These are phyloP conservation scores for Thymallus thymallus DNA, from an alignment of 2,113 vertebrate genomes.

Conservation along the genomic window DNA sequence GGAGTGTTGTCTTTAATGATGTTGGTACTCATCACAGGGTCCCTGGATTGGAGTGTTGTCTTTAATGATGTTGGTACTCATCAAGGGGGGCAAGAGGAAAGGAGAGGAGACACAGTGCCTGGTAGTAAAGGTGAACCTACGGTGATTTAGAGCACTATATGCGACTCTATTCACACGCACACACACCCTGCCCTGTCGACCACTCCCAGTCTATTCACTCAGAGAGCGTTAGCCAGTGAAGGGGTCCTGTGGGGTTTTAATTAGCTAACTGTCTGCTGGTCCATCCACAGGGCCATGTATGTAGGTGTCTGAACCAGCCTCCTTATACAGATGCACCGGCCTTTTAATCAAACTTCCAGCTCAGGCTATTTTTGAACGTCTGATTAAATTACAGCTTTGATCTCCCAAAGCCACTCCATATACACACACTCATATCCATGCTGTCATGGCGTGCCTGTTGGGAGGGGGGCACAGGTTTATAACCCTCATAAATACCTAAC, in stretches of 20 bases:
- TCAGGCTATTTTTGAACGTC: conserved; percentile 40
- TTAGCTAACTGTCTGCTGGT: conserved; percentile 60
- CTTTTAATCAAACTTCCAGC: conserved; percentile 61
- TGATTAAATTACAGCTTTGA: conserved; percentile 60
- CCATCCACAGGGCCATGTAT: conserved; percentile 25
- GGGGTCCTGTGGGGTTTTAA: conserved; percentile 59
- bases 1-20: conserved; percentile 55
- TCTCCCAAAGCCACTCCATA: conserved; percentile 41
- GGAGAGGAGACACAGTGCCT: background rate
- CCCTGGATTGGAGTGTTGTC: conserved; percentile 42
- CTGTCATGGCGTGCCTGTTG: too few relatives aligned
- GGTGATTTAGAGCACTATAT: conserved; percentile 36
- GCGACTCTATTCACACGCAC: conserved; percentile 25
- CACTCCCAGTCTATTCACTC: conserved; percentile 30
- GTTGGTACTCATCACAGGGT: conserved; percentile 18
- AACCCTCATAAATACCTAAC: too few relatives aligned
- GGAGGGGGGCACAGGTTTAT: too few relatives aligned
- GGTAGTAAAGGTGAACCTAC: conserved; percentile 1
- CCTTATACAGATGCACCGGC: conserved; percentile 34
- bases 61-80: conserved; percentile 48
- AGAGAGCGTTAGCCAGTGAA: conserved; percentile 22
- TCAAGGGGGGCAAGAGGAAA: background rate
- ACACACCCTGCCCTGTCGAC: background rate
- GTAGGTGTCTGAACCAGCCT: conserved; percentile 38
- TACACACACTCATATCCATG: conserved; percentile 5